Evolutionary conservation across 2,888 invertebrate species (phyloP), one percentile per base, ranked within the genome.

Genomic region (Macropis europaea): DNA sequence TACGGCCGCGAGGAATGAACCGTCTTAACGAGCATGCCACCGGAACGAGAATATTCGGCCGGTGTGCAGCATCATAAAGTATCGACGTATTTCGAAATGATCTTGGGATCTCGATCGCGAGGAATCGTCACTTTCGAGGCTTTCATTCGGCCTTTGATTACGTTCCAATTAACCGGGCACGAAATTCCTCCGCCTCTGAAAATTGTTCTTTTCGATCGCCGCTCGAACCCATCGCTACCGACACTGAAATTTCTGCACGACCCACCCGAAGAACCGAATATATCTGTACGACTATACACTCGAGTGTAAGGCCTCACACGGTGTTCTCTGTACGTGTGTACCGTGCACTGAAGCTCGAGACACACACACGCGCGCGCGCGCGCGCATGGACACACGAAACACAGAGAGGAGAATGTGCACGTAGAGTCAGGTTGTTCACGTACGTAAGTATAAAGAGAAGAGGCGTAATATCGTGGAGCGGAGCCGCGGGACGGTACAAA

Each of bases 401-500:
- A 26, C 32, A 17, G 32, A 36, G 9, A 13, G 0, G 28, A 17
- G 36, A 32, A 66, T 56, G 59, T 17, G 48, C 74, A 26, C 72
- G 15, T 36, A 60, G 73, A 69, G 40, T 43, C 54, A 32, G 54
- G 54, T 61, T 42, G 73, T 68, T 71, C 66, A 42, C 56, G 64
- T 66, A 54, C 53, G 40, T 66, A 60, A 26, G 32, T 54, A 53
- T 47, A 68, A 68, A 74, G 64, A 63, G 77, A 59, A 77, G 64
- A 74, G 68, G 77, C 77, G 74, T 71, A 77, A 77, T 77, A 77
- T 71, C 71, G 62, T 77, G 50, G 24, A 66, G 53, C 61, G 68
- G 62, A 68, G 77, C 79, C 78, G 76, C 77, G 78, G 75, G 77
- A 81, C 80, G 76, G 81, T 77, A 84, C 81, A 84, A 86, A 86